phyloP scores from a whole-genome alignment of 2,797 vertebrate genomes.

The Eulemur rubriventer region DNA sequence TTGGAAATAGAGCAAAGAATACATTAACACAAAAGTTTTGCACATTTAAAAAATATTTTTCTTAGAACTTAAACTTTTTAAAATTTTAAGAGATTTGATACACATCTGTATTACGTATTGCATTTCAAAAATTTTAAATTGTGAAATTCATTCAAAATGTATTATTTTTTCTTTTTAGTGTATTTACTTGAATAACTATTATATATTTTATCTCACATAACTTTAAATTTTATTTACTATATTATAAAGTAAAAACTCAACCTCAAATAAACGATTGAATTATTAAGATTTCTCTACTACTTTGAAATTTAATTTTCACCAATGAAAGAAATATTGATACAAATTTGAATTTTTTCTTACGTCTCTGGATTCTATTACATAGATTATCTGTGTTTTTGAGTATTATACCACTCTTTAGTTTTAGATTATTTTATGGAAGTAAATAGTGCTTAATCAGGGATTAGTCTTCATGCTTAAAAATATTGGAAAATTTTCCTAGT shows the following conservation, averaged over 20 bases:
- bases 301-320: not conserved
- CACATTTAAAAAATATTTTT: not conserved
- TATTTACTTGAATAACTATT: not conserved
- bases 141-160: not conserved
- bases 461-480: not conserved
- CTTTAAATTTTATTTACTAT: not conserved
- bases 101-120: not conserved
- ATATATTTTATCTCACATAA: not conserved
- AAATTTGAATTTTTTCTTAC: not conserved
- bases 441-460: not conserved
- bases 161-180: not conserved
- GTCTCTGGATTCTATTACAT: not conserved
- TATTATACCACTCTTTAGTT: not conserved
- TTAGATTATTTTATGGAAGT: constrained; percentile 5
- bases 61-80: not conserved
- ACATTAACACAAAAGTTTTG: not conserved
- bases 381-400: not conserved
- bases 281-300: not conserved
- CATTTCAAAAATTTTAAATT: not conserved
- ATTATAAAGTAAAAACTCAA: not conserved
- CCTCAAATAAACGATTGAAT: not conserved
- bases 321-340: not conserved
- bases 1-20: not conserved
- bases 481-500: not conserved
- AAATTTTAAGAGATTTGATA: not conserved